phyloP scores from a whole-genome alignment of 2,113 vertebrate genomes.

The Daphoenositta chrysoptera region DNA sequence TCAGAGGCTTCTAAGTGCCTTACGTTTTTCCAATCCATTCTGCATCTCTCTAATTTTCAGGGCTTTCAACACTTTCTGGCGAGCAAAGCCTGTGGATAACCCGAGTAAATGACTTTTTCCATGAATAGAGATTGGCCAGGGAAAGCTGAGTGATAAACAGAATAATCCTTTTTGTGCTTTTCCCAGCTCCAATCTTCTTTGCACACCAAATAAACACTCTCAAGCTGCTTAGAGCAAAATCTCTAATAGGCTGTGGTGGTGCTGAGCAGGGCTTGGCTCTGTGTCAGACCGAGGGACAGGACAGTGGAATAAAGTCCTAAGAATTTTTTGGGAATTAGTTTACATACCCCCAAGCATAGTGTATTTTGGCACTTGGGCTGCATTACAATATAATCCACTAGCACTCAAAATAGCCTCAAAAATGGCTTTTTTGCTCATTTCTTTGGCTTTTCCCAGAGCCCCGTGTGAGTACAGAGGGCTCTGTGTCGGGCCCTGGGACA shows the following conservation, averaged over 20 bases:
- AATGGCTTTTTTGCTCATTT: slow-evolving; percentile 1
- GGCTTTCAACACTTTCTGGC: slow-evolving; percentile 54
- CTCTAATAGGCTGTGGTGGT: slow-evolving; percentile 55
- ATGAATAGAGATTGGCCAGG: slow-evolving; percentile 64
- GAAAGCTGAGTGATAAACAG: slow-evolving; percentile 67
- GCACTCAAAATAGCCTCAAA: slow-evolving; percentile 47
- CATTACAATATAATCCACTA: slow-evolving; percentile 54
- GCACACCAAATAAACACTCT: slow-evolving; percentile 72
- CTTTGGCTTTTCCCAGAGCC: slow-evolving; percentile 43
- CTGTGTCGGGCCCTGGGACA: neutral
- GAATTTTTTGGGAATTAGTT: slow-evolving; percentile 41
- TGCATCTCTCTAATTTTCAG: slow-evolving; percentile 64
- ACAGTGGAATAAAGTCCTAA: slow-evolving; percentile 50
- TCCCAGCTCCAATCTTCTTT: slow-evolving; percentile 68
- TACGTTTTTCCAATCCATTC: slow-evolving; percentile 48
- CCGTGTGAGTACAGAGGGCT: neutral
- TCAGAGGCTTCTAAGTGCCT: slow-evolving; percentile 58
- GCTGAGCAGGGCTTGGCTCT: slow-evolving; percentile 48
- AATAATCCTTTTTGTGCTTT: slow-evolving; percentile 68
- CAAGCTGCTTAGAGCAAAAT: slow-evolving; percentile 70
- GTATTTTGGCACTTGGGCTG: slow-evolving; percentile 56
- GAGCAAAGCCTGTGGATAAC: slow-evolving; percentile 62
- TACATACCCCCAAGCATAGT: slow-evolving; percentile 65
- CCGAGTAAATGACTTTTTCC: slow-evolving; percentile 66
- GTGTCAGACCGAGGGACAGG: slow-evolving; percentile 39